A percentile compares a stretch with the other conserved stretches of the same genome.
These are phyloP conservation scores for Mya arenaria DNA, from an alignment of 1,140 invertebrate genomes.

Conservation along the genomic window DNA sequence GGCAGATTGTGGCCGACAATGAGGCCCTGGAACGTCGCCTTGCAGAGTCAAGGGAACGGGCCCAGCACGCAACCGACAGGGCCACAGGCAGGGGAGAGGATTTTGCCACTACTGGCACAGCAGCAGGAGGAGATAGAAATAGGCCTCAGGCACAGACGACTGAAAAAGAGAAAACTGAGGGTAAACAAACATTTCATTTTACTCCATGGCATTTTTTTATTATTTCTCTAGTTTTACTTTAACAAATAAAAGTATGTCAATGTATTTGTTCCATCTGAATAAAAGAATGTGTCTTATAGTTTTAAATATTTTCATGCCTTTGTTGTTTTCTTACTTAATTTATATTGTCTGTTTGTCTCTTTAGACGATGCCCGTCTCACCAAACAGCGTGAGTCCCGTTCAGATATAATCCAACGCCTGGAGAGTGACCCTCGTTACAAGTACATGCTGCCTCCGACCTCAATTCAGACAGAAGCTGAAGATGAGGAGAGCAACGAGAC, in stretches of 20 bases:
- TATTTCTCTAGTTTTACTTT: no score
- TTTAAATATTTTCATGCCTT: no score
- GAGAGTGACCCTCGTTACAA: slow-evolving; percentile 51
- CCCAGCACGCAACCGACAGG: not conserved
- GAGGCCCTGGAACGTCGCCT: not conserved
- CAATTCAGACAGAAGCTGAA: not conserved
- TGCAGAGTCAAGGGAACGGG: not conserved
- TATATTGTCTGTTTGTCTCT: not conserved
- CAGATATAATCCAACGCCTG: slow-evolving; percentile 33
- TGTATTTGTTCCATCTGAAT: no score
- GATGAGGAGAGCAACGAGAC: slow-evolving; percentile 37
- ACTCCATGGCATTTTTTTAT: no score
- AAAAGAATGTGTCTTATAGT: no score
- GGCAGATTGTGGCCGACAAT: not conserved
- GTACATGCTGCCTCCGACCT: slow-evolving; percentile 36
- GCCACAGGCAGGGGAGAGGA: not conserved
- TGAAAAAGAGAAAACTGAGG: no score
- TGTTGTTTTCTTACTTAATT: no score
- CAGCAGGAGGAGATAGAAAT: no score
- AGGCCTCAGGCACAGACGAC: no score
- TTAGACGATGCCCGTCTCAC: not conserved
- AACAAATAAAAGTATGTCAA: no score
- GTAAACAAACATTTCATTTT: no score
- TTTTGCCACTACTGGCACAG: no score
- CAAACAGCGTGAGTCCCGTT: slow-evolving; percentile 18